Conservation (phyloP, 2,797 vertebrate genomes). For the Esox masquinongy region DNA sequence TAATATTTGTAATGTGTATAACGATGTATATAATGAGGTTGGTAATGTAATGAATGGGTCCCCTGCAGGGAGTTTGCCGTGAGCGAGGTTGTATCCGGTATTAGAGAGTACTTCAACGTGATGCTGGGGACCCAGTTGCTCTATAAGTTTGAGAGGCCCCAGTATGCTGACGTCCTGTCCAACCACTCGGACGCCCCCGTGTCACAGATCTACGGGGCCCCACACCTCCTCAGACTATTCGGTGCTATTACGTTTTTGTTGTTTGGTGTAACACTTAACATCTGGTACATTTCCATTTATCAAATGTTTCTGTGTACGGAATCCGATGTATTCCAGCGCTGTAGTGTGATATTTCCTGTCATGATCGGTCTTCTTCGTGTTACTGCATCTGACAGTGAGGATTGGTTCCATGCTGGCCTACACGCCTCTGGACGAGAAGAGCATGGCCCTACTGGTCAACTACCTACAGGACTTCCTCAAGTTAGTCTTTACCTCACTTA, state of each 20-base stretch:
- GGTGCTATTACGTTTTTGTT: constrained; percentile 61
- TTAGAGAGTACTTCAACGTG: constrained; percentile 97
- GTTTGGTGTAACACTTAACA: too few species aligned
- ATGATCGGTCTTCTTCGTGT: too few species aligned
- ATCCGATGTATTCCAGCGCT: too few species aligned
- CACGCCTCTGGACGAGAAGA: constrained; percentile 96
- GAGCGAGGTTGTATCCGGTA: constrained; percentile 93
- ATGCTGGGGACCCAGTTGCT: constrained; percentile 96
- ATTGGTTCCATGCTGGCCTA: constrained; percentile 98
- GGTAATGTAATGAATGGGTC: neutral
- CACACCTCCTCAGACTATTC: constrained; percentile 89
- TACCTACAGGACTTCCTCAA: constrained; percentile 97
- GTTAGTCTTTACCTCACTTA: constrained; percentile 71
- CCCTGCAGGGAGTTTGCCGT: constrained; percentile 88
- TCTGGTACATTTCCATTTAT: too few species aligned
- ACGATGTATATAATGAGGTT: too few species aligned
- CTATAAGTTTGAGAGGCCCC: constrained; percentile 96
- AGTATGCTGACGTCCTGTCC: constrained; percentile 90
- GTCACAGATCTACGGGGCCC: constrained; percentile 94
- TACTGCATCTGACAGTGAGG: constrained; percentile 66
- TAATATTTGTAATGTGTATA: too few species aligned
- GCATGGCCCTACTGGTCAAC: constrained; percentile 91
- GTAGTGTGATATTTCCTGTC: too few species aligned
- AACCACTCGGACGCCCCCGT: constrained; percentile 90
- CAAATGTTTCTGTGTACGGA: too few species aligned